Conservation (phyloP, 2,888 invertebrate genomes). For the Mythimna vitellina region DNA sequence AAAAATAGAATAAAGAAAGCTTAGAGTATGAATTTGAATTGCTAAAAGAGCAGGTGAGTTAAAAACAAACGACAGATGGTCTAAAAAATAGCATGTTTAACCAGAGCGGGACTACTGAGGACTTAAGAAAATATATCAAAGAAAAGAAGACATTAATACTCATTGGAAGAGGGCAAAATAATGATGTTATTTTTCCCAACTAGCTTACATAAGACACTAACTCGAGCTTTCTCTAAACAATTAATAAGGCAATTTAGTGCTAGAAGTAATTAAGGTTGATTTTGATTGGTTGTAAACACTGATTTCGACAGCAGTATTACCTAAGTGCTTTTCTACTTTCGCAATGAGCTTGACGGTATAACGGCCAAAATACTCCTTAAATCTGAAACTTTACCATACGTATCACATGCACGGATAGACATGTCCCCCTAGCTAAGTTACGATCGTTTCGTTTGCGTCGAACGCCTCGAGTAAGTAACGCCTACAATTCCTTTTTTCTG, state of each 20-base stretch:
- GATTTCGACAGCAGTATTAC: neutral
- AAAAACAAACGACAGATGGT: neutral
- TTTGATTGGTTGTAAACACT: neutral
- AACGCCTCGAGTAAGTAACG: too few relatives aligned
- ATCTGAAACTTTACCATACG: neutral
- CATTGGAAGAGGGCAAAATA: neutral
- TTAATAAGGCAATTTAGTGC: neutral
- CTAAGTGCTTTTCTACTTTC: neutral
- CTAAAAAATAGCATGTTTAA: neutral
- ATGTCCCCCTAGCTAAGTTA: too few relatives aligned
- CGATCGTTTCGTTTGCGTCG: too few relatives aligned
- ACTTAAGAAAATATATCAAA: neutral
- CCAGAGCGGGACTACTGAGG: neutral
- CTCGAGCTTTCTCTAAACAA: neutral
- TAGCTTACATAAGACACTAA: neutral
- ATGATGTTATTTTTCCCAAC: neutral
- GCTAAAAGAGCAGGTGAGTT: neutral
- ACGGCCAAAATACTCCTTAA: neutral
- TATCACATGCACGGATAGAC: too few relatives aligned
- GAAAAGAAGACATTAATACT: neutral
- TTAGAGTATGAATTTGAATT: neutral
- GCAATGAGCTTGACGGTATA: neutral
- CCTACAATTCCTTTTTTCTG: too few relatives aligned
- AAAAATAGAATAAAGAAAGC: too few relatives aligned
- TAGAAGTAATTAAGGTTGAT: neutral